These are phyloP conservation scores for Pristionchus entomophagus DNA, from an alignment of 2,888 invertebrate genomes.

Conservation along the genomic window DNA sequence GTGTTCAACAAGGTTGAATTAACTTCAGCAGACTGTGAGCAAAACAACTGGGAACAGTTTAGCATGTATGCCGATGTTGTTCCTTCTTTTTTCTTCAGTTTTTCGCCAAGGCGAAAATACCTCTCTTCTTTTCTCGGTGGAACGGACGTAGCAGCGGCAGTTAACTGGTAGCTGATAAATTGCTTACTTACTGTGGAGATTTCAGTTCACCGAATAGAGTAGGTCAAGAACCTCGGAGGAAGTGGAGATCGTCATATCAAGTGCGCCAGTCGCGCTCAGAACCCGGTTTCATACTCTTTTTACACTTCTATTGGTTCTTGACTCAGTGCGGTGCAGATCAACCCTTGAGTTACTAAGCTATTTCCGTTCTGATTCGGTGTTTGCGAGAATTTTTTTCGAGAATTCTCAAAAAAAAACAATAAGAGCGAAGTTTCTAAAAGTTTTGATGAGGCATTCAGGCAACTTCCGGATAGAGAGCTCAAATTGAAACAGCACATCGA, in stretches of 20 bases:
- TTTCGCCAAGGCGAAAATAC: background rate
- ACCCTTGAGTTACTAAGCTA: too few species aligned
- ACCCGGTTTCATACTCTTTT: background rate
- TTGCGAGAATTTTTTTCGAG: too few species aligned
- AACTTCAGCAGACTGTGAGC: too few species aligned
- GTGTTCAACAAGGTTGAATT: too few species aligned
- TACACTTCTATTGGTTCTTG: background rate
- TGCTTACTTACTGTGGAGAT: background rate
- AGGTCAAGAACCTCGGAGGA: background rate
- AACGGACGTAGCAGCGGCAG: slow-evolving; percentile 9
- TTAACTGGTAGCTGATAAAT: slow-evolving; percentile 24
- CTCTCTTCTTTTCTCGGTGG: background rate
- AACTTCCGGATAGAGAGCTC: too few species aligned
- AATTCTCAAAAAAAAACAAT: too few species aligned
- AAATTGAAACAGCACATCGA: too few species aligned
- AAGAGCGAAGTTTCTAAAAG: background rate
- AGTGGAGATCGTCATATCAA: background rate
- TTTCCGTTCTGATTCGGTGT: too few species aligned
- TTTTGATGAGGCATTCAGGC: too few species aligned
- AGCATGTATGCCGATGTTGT: background rate
- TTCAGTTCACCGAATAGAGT: background rate
- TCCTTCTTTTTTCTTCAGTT: background rate
- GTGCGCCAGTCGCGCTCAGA: too few species aligned
- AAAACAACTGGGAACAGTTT: too few species aligned
- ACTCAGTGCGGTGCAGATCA: background rate